Evolutionary conservation across 2,888 invertebrate genomes (phyloP).

Genomic region (Anoplius nigerrimus): DNA sequence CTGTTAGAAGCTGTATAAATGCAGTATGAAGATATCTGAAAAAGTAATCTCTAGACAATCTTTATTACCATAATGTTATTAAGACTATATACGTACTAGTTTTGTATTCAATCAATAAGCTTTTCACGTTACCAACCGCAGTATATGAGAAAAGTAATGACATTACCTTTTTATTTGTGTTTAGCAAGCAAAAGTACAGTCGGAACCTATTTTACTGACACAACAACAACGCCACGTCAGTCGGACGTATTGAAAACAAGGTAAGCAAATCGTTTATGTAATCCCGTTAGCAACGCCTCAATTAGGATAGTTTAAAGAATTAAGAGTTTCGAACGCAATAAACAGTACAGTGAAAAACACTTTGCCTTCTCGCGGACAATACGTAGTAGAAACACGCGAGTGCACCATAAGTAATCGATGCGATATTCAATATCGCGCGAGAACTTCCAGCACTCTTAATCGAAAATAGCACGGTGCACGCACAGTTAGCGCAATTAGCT

Average conservation of each 20-base stretch:
- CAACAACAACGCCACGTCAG: slow-evolving; percentile 23
- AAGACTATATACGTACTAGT: not conserved
- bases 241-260: slow-evolving; percentile 38
- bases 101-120: not conserved
- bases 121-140: not conserved
- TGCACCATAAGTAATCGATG: too few species aligned
- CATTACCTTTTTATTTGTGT: not conserved
- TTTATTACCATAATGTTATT: not conserved
- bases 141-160: not conserved
- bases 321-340: too few species aligned
- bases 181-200: not conserved
- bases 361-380: too few species aligned
- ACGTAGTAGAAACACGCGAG: too few species aligned
- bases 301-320: too few species aligned
- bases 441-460: not conserved
- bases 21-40: too few species aligned
- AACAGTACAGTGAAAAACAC: too few species aligned
- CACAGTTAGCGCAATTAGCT: too few species aligned
- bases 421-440: too few species aligned
- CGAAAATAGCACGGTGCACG: too few species aligned
- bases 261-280: slow-evolving; percentile 30
- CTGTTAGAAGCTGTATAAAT: too few species aligned
- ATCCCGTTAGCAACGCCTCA: not conserved
- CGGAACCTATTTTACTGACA: slow-evolving; percentile 30
- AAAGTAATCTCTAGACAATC: not conserved